Base-by-base conservation (phyloP, 2,113 vertebrate genomes). In the Columba livia region DNA sequence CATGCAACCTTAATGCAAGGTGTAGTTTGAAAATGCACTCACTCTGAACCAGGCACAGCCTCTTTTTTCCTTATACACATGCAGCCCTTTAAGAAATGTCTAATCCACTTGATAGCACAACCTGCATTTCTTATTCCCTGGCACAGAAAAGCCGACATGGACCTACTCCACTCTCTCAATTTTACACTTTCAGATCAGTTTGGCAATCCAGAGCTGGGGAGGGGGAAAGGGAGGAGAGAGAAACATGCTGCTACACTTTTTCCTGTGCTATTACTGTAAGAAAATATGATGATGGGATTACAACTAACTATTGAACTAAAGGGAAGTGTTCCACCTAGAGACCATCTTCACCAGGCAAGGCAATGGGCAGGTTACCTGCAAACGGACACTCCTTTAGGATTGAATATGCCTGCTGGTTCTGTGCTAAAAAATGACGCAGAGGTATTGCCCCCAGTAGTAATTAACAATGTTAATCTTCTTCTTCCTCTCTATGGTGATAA, bases 391-490 rank as follows among this genome's bases (percentile, higher is more conserved):
- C 87, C 93, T 85, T 85, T 34, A 95, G 92, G 72, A 86, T 0
- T 92, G 67, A 89, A 85, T 71, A 84, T 6, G 38, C n/a, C 96
- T 95, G 80, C 89, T 93, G 95, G 72, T 97, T 79, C 96, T 73
- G 56, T 77, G 81, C 65, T 87, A 95, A 96, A 95, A 96, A 94
- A 97, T 24, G 38, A 97, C 90, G 71, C 91, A 88, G 96, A 97
- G 91, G 94, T 97, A 97, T 97, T 95, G 95, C 96, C 97, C 95
- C 97, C 96, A 94, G 96, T 96, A 97, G 93, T 96, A 98, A 98
- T 98, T 98, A 98, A 98, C 97, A 96, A 95, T 94, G 97, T 97
- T 98, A 97, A 98, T 98, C 97, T 98, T 97, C 97, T 97, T 97
- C 97, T 97, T 95, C 91, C 94, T 98, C 97, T 97, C 97, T 97